Evolutionary conservation across 2,888 invertebrate species (phyloP).

Genomic region (Rosalia funebris): DNA sequence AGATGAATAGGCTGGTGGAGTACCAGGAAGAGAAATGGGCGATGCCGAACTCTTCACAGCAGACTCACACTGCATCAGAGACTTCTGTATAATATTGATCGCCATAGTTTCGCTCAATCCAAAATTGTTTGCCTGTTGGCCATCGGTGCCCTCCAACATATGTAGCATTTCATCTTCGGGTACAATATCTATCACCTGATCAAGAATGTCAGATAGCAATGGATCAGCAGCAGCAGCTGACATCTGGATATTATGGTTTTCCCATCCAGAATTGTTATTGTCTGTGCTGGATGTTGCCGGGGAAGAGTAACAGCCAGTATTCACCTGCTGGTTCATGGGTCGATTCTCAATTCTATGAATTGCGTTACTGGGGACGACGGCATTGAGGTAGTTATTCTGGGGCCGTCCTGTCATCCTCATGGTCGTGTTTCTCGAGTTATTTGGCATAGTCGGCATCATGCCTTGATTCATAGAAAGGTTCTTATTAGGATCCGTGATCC

Average conservation of each 20-base stretch:
- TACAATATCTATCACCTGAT: conserved; percentile 63
- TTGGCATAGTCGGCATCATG: conserved; percentile 44
- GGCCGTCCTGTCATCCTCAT: conserved; percentile 54
- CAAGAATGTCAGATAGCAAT: conserved; percentile 83
- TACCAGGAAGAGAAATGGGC: conserved; percentile 66
- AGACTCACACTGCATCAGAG: conserved; percentile 87
- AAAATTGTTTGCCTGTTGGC: conserved; percentile 46
- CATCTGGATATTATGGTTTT: conserved; percentile 57
- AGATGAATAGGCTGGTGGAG: conserved; percentile 71
- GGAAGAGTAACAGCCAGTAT: conserved; percentile 48
- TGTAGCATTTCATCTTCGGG: conserved; percentile 59
- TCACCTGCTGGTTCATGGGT: conserved; percentile 49
- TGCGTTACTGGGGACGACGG: conserved; percentile 59
- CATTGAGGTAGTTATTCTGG: conserved; percentile 60
- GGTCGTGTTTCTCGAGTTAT: conserved; percentile 33
- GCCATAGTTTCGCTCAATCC: conserved; percentile 79
- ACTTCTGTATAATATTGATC: conserved; percentile 90
- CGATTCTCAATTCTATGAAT: conserved; percentile 54
- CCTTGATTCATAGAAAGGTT: conserved; percentile 43
- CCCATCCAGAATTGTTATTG: conserved; percentile 60
- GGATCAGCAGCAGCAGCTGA: conserved; percentile 72
- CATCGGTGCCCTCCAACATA: conserved; percentile 59
- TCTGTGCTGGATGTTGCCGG: conserved; percentile 56
- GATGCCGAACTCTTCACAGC: conserved; percentile 72
- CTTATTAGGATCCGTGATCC: conserved; percentile 56